Conservation (phyloP, 2,113 vertebrate genomes). For the Rhinoderma darwinii region DNA sequence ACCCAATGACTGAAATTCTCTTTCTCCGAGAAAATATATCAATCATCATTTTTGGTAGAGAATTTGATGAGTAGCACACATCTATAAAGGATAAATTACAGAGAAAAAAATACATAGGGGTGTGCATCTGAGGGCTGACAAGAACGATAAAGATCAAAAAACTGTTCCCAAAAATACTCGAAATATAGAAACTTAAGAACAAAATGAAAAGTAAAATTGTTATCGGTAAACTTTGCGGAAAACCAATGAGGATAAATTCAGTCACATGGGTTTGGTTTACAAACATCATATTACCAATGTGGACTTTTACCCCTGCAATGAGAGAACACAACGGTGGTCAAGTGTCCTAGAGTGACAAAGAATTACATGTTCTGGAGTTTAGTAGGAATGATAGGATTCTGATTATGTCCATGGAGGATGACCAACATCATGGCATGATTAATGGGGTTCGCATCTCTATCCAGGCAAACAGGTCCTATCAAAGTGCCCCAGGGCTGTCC, state of each 20-base stretch:
- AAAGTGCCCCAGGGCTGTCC: no score
- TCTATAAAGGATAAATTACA: conserved; percentile 1
- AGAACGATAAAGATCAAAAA: background rate
- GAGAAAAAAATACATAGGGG: conserved; percentile 12
- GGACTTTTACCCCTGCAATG: no score
- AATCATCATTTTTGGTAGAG: background rate
- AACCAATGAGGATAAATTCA: background rate
- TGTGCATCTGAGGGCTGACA: background rate
- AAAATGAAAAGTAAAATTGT: background rate
- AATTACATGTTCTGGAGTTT: background rate
- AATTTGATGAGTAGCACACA: background rate
- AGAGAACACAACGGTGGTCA: no score
- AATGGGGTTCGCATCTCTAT: no score
- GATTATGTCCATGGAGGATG: no score
- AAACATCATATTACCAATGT: no score
- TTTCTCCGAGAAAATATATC: background rate
- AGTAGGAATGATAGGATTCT: background rate
- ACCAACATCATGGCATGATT: no score
- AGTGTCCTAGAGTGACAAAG: no score
- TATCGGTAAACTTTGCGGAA: background rate
- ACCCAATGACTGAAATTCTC: background rate
- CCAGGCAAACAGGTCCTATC: no score
- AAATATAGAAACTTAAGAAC: background rate
- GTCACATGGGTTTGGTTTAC: background rate
- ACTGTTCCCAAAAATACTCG: background rate